phyloP scores from a whole-genome alignment of 2,888 invertebrate species.

The Coleophora flavipennella region DNA sequence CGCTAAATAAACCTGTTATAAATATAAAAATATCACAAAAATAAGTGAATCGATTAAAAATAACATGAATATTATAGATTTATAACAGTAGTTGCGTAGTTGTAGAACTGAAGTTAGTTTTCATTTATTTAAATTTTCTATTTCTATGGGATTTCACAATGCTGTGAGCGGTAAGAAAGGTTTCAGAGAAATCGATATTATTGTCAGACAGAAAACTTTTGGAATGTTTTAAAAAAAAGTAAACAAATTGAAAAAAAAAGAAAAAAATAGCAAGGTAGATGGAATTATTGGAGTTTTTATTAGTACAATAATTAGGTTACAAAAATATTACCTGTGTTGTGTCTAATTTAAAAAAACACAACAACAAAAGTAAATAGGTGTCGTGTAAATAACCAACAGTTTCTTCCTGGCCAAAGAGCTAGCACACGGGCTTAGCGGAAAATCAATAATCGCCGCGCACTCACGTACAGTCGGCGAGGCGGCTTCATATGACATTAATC shows the following conservation, averaged over 20 bases:
- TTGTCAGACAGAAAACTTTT: no score
- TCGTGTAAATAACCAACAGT: no score
- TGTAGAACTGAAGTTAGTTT: no score
- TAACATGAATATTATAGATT: constrained; percentile 41
- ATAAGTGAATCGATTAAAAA: constrained; percentile 35
- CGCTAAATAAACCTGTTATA: constrained; percentile 23
- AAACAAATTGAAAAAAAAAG: no score
- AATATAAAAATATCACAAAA: constrained; percentile 23
- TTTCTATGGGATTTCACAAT: constrained; percentile 16
- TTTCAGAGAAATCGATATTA: constrained; percentile 13
- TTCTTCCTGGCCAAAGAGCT: no score
- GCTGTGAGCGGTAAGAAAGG: constrained; percentile 24
- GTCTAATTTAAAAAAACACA: no score
- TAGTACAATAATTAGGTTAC: no score
- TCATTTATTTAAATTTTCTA: constrained; percentile 3
- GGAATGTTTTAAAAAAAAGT: background rate
- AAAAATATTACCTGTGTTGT: no score
- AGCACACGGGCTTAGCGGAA: constrained; percentile 31
- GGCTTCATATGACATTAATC: no score
- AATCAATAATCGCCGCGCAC: constrained; percentile 64
- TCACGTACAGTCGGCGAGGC: constrained; percentile 20
- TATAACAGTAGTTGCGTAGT: constrained; percentile 45
- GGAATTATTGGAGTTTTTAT: no score
- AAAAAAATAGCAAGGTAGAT: no score
- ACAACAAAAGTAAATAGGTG: no score